phyloP scores from a whole-genome alignment of 2,888 invertebrate genomes.

The Prosopocoilus inquinatus region DNA sequence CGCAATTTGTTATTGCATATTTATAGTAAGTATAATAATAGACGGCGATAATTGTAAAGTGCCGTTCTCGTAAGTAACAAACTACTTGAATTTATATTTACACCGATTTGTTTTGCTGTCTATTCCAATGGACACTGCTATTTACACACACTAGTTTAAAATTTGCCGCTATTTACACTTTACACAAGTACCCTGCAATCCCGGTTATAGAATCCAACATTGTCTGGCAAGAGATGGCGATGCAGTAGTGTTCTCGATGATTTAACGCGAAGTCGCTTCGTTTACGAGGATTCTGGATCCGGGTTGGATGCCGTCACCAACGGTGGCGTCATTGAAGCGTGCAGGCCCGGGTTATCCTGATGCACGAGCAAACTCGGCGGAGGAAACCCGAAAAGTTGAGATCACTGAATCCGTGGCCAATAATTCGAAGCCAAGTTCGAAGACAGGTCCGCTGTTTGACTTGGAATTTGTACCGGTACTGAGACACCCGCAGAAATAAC shows the following conservation, averaged over 20 bases:
- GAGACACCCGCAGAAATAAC: conserved; percentile 91
- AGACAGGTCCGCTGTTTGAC: conserved; percentile 75
- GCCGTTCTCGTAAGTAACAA: not conserved
- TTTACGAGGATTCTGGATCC: conserved; percentile 43
- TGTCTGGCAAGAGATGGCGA: conserved; percentile 11
- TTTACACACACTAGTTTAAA: conserved; percentile 23
- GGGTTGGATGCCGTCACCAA: conserved; percentile 48
- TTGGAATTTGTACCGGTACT: conserved; percentile 89
- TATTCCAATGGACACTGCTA: not conserved
- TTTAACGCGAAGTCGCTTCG: conserved; percentile 19
- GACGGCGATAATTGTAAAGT: not conserved
- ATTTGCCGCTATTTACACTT: conserved; percentile 36
- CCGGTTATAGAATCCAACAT: conserved; percentile 24
- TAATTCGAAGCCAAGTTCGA: conserved; percentile 70
- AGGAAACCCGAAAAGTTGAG: conserved; percentile 85
- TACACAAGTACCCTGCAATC: conserved; percentile 45
- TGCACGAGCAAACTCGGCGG: conserved; percentile 70
- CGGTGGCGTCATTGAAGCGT: conserved; percentile 58
- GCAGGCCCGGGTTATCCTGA: conserved; percentile 61
- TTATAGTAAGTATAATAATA: too few species aligned
- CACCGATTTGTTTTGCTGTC: not conserved
- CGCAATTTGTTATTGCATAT: too few species aligned
- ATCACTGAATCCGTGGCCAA: conserved; percentile 93
- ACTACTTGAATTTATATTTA: too few species aligned
- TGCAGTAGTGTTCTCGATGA: conserved; percentile 15